Evolutionary conservation across 2,888 invertebrate genomes (phyloP).

Genomic region (Tromatobia lineatoria): DNA sequence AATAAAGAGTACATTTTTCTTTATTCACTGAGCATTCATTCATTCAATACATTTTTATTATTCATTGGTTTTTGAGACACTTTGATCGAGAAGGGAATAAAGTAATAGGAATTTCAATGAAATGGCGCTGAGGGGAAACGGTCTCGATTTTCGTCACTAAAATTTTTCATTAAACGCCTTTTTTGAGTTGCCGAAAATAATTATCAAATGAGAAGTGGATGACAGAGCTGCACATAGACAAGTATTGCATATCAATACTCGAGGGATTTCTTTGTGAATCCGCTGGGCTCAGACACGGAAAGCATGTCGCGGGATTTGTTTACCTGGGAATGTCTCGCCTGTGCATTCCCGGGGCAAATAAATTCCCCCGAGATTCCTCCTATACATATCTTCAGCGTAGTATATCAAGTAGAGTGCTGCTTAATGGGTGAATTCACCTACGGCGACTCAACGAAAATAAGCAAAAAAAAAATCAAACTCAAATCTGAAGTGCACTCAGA

Average conservation of each 20-base stretch:
- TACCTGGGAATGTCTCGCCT: background rate
- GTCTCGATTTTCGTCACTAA: too few relatives aligned
- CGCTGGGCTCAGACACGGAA: background rate
- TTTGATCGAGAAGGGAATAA: too few relatives aligned
- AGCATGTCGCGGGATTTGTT: background rate
- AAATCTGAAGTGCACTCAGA: background rate
- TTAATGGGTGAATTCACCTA: background rate
- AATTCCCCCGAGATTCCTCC: conserved; percentile 20
- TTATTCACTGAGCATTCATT: too few relatives aligned
- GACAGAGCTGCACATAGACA: background rate
- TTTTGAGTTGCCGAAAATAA: too few relatives aligned
- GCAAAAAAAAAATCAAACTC: background rate
- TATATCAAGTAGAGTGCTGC: background rate
- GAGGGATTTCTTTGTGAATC: background rate
- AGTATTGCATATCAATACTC: background rate
- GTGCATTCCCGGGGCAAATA: conserved; percentile 19
- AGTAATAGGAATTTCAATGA: too few relatives aligned
- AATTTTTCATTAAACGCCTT: too few relatives aligned
- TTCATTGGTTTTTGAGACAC: too few relatives aligned
- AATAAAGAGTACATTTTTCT: too few relatives aligned
- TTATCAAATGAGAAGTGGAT: too few relatives aligned
- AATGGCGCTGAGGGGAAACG: too few relatives aligned
- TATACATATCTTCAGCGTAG: background rate
- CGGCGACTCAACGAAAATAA: background rate
- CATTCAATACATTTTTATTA: too few relatives aligned